Evolutionary conservation across 2,113 vertebrate genomes (phyloP).

Genomic region (Heterocephalus glaber): DNA sequence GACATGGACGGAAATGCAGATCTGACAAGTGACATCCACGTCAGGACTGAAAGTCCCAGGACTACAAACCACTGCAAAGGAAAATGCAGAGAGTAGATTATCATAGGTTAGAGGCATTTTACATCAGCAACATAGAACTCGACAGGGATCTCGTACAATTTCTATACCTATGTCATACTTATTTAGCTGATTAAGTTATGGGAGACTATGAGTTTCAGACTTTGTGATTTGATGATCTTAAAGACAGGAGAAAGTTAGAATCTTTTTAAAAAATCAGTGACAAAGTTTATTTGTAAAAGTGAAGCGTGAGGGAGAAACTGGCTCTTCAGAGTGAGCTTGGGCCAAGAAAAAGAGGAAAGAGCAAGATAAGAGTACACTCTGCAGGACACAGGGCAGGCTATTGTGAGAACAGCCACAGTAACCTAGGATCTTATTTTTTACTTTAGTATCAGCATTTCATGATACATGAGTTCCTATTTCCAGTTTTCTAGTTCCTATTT

Average conservation of each 20-base stretch:
- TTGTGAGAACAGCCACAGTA: no score
- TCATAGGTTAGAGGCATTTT: background rate
- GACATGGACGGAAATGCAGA: slow-evolving; percentile 66
- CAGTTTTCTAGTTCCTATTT: background rate
- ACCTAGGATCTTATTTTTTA: background rate
- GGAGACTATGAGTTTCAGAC: slow-evolving; percentile 37
- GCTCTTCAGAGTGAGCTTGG: background rate
- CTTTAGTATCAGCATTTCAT: slow-evolving; percentile 8
- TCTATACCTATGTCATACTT: background rate
- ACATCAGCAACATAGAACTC: background rate
- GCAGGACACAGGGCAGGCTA: background rate
- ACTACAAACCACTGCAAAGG: slow-evolving; percentile 84
- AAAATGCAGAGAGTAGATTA: slow-evolving; percentile 51
- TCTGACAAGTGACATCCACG: slow-evolving; percentile 78
- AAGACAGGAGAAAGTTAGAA: slow-evolving; percentile 10
- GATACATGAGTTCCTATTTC: background rate
- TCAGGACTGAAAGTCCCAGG: slow-evolving; percentile 86
- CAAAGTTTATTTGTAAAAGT: background rate
- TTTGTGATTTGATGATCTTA: slow-evolving; percentile 15
- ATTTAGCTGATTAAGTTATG: background rate
- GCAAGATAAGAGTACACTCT: background rate
- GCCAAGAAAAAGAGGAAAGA: background rate
- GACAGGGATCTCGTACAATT: background rate
- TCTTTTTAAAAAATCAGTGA: background rate
- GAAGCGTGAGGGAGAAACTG: background rate